These are phyloP conservation scores for Pterocles orientalis DNA, from an alignment of 2,113 vertebrate genomes.

Conservation along the genomic window DNA sequence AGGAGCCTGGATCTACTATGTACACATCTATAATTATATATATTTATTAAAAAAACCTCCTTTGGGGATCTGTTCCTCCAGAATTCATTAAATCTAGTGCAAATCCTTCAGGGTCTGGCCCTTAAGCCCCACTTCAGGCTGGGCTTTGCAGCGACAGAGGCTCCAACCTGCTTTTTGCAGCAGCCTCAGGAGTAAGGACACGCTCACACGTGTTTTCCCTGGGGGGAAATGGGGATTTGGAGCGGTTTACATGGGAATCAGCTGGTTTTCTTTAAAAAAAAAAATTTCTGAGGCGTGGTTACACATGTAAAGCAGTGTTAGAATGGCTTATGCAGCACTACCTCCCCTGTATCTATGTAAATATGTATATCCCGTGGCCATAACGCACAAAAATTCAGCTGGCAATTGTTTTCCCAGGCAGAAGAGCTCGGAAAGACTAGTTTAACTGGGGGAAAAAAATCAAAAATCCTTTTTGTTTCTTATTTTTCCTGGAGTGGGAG, in stretches of 20 bases:
- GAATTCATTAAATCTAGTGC: neutral
- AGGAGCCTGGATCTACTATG: neutral
- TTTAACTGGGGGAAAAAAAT: neutral
- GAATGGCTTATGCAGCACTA: neutral
- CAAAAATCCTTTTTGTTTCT: neutral
- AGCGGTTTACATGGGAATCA: neutral
- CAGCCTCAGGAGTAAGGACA: fast-evolving
- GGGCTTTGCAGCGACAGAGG: fast-evolving
- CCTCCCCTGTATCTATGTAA: neutral
- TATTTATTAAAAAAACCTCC: neutral
- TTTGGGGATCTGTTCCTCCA: neutral
- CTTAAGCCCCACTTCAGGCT: fast-evolving
- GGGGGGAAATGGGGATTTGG: neutral
- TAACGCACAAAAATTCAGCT: neutral
- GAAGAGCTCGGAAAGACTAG: neutral
- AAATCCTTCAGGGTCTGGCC: neutral
- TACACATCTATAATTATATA: neutral
- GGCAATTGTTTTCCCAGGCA: neutral
- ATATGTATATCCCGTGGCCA: neutral
- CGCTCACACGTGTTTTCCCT: fast-evolving
- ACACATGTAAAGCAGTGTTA: neutral
- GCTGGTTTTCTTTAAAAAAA: neutral
- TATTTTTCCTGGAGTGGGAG: neutral
- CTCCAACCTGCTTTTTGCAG: neutral
- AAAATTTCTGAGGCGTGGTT: neutral